These are phyloP conservation scores for Hylaea fasciaria DNA, from an alignment of 2,888 invertebrate genomes.

Conservation along the genomic window DNA sequence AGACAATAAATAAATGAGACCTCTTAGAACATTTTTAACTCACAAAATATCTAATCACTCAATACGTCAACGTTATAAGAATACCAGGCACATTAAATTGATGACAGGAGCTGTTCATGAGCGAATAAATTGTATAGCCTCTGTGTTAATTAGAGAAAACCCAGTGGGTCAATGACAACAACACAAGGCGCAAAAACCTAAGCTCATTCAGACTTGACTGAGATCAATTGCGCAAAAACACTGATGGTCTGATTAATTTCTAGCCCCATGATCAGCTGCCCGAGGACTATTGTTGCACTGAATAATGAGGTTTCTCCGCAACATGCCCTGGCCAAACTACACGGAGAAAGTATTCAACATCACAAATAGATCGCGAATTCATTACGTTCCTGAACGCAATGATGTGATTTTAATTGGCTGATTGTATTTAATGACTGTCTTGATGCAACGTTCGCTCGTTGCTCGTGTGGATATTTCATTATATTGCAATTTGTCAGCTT, in stretches of 20 bases:
- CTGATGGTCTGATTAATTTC: conserved; percentile 53
- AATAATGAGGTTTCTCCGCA: conserved; percentile 48
- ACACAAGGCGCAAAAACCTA: conserved; percentile 49
- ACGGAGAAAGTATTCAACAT: conserved; percentile 58
- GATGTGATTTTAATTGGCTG: conserved; percentile 62
- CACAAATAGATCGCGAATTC: conserved; percentile 47
- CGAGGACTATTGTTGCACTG: conserved; percentile 48
- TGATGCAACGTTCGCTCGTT: conserved; percentile 39
- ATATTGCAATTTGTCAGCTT: conserved; percentile 36
- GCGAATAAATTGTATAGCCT: conserved; percentile 56
- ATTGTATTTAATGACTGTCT: conserved; percentile 50
- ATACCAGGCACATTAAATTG: conserved; percentile 23
- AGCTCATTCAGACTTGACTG: conserved; percentile 57
- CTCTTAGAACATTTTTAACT: conserved; percentile 2
- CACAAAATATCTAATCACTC: conserved; percentile 3
- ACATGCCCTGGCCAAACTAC: conserved; percentile 42
- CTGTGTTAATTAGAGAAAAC: conserved; percentile 71
- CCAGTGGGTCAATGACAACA: conserved; percentile 71
- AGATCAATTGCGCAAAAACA: conserved; percentile 57
- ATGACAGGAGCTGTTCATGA: conserved; percentile 15
- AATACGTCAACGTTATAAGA: conserved; percentile 8
- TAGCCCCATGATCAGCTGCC: conserved; percentile 44
- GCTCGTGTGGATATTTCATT: conserved; percentile 37
- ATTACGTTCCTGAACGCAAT: conserved; percentile 50
- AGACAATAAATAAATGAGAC: conserved; percentile 10